Evolutionary conservation across 2,797 vertebrate species (phyloP), one percentile per base, ranked within the genome.

Genomic region (Schizothorax lantsangensis): DNA sequence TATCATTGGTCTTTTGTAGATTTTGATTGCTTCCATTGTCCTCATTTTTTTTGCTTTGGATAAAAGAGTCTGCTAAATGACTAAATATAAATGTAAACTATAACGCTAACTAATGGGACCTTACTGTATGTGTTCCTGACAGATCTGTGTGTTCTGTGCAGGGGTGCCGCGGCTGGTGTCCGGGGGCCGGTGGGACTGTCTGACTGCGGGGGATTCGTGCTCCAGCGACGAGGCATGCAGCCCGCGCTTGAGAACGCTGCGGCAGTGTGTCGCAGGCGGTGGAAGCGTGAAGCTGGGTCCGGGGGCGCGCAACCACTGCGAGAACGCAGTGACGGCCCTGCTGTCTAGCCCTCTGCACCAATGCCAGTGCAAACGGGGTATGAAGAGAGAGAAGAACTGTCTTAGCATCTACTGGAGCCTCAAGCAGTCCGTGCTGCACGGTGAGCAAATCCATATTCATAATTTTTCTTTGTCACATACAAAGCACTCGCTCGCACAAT

Each of bases 381-480:
- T 98, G 97, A 98, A 98, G 88, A 97, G 95, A 88, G 97, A 98
- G 91, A 98, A 98, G 90, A 97, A 97, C 93, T 98, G 97, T 88
- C 90, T 98, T 49, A 97, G 97, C 0, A 97, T 98, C 93, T 98
- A 98, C 93, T 98, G 97, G 97, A 97, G 97, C 87, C 96, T 98
- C 86, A 89, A 90, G 81, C 90, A 91, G 87, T 90, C 90, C 21
- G 62, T 90, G 64, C 77, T 91, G 81, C 90, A 91, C 1, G 90
- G 90, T 91, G 84, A 88, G 87, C 33, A 4, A 86, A 47, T 79
- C 40, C 17, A 47, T 36, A 80, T 62, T 80, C 14, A 62, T 36
- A 19, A 17, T 59, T 43, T 57, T 57, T 30, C 47, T 47, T 79
- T 47, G 54, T 78, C 43, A 47, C 74, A 78, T 59, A 77, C 83